phyloP scores from a whole-genome alignment of 1,140 invertebrate genomes.

The Brachystomella parvula region DNA sequence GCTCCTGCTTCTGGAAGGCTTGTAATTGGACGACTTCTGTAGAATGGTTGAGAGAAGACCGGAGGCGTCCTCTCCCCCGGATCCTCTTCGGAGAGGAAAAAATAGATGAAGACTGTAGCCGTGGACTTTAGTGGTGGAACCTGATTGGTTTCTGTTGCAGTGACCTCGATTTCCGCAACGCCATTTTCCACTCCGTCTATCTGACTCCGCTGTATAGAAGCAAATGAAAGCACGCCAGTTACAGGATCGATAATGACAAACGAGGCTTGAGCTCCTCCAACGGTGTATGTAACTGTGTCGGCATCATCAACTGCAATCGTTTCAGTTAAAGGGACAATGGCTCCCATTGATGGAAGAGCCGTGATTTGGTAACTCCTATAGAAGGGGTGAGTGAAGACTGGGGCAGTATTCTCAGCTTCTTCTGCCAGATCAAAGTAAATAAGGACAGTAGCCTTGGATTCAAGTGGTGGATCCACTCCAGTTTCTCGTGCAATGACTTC shows the following conservation, averaged over 20 bases:
- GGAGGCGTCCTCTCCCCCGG: background rate
- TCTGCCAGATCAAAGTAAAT: too few relatives aligned
- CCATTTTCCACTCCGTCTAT: background rate
- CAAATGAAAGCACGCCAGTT: background rate
- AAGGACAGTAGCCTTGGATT: background rate
- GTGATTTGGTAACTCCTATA: too few relatives aligned
- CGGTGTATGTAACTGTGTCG: background rate
- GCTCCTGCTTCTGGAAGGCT: background rate
- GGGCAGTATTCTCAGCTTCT: too few relatives aligned
- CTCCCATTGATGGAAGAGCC: too few relatives aligned
- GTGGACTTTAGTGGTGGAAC: background rate
- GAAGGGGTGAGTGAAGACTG: too few relatives aligned
- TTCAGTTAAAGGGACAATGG: too few relatives aligned
- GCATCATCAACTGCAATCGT: too few relatives aligned
- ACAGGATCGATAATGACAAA: background rate
- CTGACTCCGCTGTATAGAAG: background rate
- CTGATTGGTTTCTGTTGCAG: background rate
- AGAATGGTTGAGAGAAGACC: background rate
- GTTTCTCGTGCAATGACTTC: background rate
- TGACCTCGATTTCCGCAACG: background rate
- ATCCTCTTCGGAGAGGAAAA: background rate
- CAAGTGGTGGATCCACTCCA: background rate
- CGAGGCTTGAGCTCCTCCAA: background rate
- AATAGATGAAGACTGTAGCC: background rate
- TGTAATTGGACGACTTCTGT: background rate